phyloP scores from a whole-genome alignment of 1,140 invertebrate genomes.

The Sogatella furcifera region DNA sequence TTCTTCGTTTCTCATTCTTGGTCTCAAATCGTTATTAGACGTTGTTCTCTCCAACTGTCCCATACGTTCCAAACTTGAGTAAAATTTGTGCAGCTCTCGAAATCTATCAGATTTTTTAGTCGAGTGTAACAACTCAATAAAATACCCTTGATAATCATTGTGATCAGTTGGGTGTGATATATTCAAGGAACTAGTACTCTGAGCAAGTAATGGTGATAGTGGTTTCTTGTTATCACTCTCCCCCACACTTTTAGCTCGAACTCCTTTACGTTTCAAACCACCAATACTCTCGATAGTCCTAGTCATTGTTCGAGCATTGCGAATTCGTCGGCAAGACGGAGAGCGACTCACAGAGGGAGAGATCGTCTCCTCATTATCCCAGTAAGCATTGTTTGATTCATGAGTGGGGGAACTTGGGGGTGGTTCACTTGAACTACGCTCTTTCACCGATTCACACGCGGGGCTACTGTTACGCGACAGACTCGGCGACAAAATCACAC shows the following conservation, averaged over 20 bases:
- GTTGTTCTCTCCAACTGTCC: constrained; percentile 68
- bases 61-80: constrained; percentile 73
- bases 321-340: constrained; percentile 50
- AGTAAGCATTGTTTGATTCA: constrained; percentile 1
- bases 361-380: constrained; percentile 14
- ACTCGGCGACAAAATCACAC: constrained; percentile 2
- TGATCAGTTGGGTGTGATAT: constrained; percentile 34
- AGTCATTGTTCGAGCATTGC: constrained; percentile 32
- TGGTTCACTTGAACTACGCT: constrained; percentile 38
- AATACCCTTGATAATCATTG: constrained; percentile 53
- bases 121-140: constrained; percentile 58
- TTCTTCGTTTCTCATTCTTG: constrained; percentile 51
- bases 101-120: constrained; percentile 68
- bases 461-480: constrained; percentile 25
- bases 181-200: constrained; percentile 36
- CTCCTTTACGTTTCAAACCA: constrained; percentile 30
- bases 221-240: constrained; percentile 19
- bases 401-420: constrained; percentile 23
- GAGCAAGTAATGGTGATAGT: constrained; percentile 21
- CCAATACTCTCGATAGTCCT: constrained; percentile 30
- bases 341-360: constrained; percentile 46
- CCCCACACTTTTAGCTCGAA: constrained; percentile 46
- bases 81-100: constrained; percentile 75
- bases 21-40: constrained; percentile 53
- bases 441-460: constrained; percentile 28